phyloP scores from a whole-genome alignment of 2,888 invertebrate genomes.

The Luperina testacea region DNA sequence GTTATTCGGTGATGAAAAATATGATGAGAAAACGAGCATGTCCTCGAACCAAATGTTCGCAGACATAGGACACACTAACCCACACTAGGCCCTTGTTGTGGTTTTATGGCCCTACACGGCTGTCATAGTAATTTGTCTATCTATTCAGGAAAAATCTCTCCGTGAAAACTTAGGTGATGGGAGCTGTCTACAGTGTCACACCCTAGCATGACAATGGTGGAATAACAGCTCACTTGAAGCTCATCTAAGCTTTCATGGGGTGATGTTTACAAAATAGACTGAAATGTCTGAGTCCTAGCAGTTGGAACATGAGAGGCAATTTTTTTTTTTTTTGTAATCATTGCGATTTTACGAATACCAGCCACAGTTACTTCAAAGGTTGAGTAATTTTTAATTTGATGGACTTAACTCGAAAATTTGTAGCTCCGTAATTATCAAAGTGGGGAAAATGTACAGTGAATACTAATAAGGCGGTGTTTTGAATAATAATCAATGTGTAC shows the following conservation, averaged over 20 bases:
- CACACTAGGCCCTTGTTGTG: no score
- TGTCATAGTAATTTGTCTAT: no score
- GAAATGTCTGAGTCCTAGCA: not conserved
- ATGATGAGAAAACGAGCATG: no score
- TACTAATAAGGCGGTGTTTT: constrained; percentile 35
- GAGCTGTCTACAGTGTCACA: not conserved
- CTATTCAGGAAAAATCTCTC: no score
- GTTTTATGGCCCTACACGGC: no score
- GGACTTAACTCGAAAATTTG: constrained; percentile 29
- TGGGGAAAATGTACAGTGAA: constrained; percentile 29
- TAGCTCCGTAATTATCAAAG: constrained; percentile 42
- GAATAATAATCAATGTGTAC: constrained; percentile 50
- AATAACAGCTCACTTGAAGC: no score
- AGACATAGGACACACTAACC: no score
- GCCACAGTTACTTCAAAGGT: not conserved
- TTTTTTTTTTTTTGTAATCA: not conserved
- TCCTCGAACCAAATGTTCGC: no score
- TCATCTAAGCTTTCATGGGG: not conserved
- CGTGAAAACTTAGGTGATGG: no score
- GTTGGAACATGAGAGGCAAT: not conserved
- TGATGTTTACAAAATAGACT: not conserved
- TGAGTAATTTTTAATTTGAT: constrained; percentile 44
- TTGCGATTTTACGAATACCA: not conserved
- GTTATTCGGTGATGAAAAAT: no score
- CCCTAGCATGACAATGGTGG: not conserved